Evolutionary conservation across 2,797 vertebrate genomes (phyloP).

Genomic region (Sorex maritimensis): DNA sequence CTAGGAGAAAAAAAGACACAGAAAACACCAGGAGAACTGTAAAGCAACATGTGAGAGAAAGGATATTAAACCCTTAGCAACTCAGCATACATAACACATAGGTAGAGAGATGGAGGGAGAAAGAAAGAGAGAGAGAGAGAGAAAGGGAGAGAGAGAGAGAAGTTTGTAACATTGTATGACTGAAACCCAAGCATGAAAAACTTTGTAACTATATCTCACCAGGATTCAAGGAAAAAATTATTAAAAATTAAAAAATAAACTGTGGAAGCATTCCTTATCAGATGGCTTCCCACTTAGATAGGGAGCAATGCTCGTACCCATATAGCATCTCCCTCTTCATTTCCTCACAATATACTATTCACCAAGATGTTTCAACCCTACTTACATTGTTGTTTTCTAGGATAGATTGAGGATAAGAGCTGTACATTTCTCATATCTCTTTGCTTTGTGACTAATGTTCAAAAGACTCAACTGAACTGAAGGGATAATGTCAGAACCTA

Average conservation of each 20-base stretch:
- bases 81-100: background rate
- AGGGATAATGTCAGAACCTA: background rate
- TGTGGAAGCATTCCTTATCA: background rate
- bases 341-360: background rate
- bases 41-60: constrained; percentile 13
- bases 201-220: too few relatives aligned
- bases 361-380: background rate
- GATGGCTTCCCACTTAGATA: background rate
- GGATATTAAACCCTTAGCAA: background rate
- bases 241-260: background rate
- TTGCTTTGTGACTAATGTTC: constrained; percentile 24
- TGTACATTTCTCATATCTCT: background rate
- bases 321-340: background rate
- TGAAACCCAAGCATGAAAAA: too few relatives aligned
- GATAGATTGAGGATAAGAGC: background rate
- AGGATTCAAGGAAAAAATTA: too few relatives aligned
- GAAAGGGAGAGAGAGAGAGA: too few relatives aligned
- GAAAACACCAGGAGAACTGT: constrained; percentile 19
- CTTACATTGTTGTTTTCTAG: background rate
- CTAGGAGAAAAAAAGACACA: background rate
- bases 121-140: too few relatives aligned
- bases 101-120: background rate
- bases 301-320: too few relatives aligned
- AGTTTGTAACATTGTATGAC: too few relatives aligned
- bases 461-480: constrained; percentile 17